These are phyloP conservation scores for Clanis bilineata DNA, from an alignment of 2,888 invertebrate species.

Conservation along the genomic window DNA sequence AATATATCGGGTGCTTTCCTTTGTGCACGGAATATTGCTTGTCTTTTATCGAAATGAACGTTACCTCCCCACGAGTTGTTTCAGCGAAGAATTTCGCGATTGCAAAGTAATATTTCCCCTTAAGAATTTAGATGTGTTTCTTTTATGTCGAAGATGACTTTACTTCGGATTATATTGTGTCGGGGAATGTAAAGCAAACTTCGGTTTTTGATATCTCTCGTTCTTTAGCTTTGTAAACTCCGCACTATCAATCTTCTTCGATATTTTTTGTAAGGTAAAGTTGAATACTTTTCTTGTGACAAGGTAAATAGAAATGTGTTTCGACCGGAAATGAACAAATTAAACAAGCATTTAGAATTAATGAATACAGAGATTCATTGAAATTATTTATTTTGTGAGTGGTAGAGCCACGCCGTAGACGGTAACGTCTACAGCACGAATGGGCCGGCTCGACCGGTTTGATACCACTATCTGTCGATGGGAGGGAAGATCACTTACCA, in stretches of 20 bases:
- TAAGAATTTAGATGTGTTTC: conserved; percentile 80
- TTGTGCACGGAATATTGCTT: conserved; percentile 81
- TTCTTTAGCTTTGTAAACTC: conserved; percentile 38
- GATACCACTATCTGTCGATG: too few relatives aligned
- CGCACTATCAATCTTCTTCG: conserved; percentile 39
- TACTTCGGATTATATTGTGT: conserved; percentile 73
- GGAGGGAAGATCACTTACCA: too few relatives aligned
- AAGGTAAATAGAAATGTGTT: background rate
- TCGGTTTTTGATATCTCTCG: conserved; percentile 55
- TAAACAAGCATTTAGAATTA: background rate
- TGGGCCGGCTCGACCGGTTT: too few relatives aligned
- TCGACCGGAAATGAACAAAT: too few relatives aligned
- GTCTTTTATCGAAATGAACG: conserved; percentile 81
- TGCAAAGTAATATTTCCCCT: conserved; percentile 81
- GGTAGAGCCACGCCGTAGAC: too few relatives aligned
- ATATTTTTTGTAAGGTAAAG: conserved; percentile 20
- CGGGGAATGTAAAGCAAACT: conserved; percentile 60
- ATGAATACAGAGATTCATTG: too few relatives aligned
- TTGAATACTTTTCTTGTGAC: background rate
- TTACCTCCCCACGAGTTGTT: conserved; percentile 79
- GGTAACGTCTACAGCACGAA: too few relatives aligned
- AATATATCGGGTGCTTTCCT: conserved; percentile 80
- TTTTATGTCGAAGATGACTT: conserved; percentile 78
- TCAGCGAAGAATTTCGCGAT: conserved; percentile 78
- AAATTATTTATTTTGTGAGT: too few relatives aligned